Percentiles rank a stretch among this genome's conserved stretches.
These are phyloP conservation scores for Callionymus lyra DNA, from an alignment of 2,113 vertebrate species.

Conservation along the genomic window DNA sequence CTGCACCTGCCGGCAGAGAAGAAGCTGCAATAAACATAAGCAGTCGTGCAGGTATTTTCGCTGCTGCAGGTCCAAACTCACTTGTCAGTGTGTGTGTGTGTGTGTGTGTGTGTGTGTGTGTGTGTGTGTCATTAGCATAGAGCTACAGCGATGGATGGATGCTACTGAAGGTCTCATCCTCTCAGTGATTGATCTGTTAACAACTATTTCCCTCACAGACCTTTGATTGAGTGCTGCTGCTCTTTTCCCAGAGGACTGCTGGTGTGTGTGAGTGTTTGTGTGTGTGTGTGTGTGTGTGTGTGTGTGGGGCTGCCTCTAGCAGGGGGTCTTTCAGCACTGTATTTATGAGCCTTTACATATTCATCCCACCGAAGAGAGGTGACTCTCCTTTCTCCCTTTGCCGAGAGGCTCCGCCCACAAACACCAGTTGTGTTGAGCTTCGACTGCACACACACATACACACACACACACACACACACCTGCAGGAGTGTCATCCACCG, in stretches of 20 bases:
- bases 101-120: constrained; percentile 9
- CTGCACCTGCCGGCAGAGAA: no score
- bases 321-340: constrained; percentile 60
- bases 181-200: constrained; percentile 52
- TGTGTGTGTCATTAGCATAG: constrained; percentile 25
- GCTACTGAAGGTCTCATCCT: constrained; percentile 28
- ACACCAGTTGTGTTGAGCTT: background rate
- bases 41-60: constrained; percentile 17
- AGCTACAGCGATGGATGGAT: constrained; percentile 39
- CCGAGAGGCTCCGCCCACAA: background rate
- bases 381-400: background rate
- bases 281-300: no score
- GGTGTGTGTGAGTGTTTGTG: no score
- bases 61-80: no score
- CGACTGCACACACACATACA: no score
- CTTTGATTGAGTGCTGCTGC: constrained; percentile 46
- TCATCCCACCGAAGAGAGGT: constrained; percentile 48
- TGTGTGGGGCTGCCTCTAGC: constrained; percentile 36
- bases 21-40: background rate
- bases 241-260: constrained; percentile 33
- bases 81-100: constrained; percentile 2
- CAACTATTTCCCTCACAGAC: constrained; percentile 49
- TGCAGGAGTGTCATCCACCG: no score
- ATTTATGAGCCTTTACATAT: constrained; percentile 74
- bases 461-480: no score